Conservation (phyloP, 1,140 invertebrate species). For the Bombus turneri region DNA sequence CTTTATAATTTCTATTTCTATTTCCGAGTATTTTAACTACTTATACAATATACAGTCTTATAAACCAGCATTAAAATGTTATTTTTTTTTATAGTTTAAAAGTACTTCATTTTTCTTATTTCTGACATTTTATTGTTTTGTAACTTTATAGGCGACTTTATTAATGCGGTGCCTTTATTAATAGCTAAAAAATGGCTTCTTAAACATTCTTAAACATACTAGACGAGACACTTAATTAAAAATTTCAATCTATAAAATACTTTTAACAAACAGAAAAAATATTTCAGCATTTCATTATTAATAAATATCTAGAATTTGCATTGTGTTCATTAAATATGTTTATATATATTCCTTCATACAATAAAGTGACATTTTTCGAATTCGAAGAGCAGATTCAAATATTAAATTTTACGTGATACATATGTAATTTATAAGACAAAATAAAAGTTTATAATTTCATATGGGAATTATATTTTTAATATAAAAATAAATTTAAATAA, state of each 20-base stretch:
- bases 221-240: slow-evolving; percentile 9
- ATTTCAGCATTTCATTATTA: background rate
- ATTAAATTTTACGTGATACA: background rate
- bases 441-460: background rate
- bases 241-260: background rate
- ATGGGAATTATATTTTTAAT: background rate
- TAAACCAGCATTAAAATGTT: background rate
- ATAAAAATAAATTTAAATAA: background rate
- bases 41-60: background rate
- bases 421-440: background rate
- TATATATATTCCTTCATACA: too few relatives aligned
- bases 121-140: background rate
- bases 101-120: slow-evolving; percentile 15
- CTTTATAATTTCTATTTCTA: background rate
- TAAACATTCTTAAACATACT: slow-evolving; percentile 12
- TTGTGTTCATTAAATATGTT: background rate
- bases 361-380: background rate
- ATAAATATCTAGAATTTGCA: background rate
- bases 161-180: background rate
- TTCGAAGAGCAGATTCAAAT: background rate
- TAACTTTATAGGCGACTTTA: background rate
- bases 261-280: background rate
- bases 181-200: background rate
- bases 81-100: background rate
- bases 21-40: background rate